Evolutionary conservation across 2,113 vertebrate species (phyloP), one percentile per base, ranked within the genome.

Genomic region (Colinus virginianus): DNA sequence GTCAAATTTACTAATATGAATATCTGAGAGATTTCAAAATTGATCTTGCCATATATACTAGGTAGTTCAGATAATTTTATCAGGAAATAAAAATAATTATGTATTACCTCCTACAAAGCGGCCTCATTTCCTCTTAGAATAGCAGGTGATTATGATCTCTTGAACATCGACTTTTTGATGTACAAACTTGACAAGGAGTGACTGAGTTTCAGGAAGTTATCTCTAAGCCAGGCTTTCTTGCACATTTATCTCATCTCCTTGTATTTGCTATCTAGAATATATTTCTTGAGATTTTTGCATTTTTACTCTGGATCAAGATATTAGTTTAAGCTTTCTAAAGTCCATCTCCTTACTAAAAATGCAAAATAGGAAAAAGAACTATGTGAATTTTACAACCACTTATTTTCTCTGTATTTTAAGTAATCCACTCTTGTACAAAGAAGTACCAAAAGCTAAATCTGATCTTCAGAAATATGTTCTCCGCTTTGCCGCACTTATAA

Each of bases 101-200:
- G 13, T 74, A 21, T 74, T 23, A 63, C 61, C 64, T 90, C 51
- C 43, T 79, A 75, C 43, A 85, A 87, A 67, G 56, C 36, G 43
- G 9, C 46, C 58, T 85, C 46, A 71, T 96, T 91, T 89, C 76
- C 63, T 84, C 55, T 77, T 85, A 83, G 34, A 85, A 95, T 90
- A 83, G 22, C 26, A 83, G 67, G 55, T 92, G 22, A 74, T 93
- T 87, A 88, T 38, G 23, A 42, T 72, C 13, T 43, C 53, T 88
- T 86, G 61, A 81, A 88, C 68, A 90, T 62, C 56, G 84, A 62
- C 43, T 62, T 72, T 82, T 80, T 92, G 48, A 67, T 9, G 5
- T 56, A 21, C 25, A 67, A 78, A 80, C 36, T 69, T 78, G 48
- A 71, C 32, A 79, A 74, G 46, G 13, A 74, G 56, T 79, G 76